Conservation (phyloP, 2,888 invertebrate species). For the Ectobius pallidus region DNA sequence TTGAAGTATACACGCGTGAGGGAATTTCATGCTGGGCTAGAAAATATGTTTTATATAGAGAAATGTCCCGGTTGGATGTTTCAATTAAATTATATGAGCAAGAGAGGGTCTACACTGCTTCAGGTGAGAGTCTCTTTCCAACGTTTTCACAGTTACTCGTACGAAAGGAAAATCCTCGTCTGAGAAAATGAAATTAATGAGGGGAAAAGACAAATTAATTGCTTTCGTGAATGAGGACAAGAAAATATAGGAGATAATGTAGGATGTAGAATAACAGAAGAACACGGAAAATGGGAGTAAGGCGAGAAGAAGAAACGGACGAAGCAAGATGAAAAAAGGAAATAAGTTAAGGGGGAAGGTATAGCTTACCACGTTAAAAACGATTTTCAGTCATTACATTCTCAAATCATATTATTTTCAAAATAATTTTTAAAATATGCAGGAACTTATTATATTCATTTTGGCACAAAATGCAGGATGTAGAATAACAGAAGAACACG, state of each 20-base stretch:
- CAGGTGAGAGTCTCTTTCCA: background rate
- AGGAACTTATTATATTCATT: too few relatives aligned
- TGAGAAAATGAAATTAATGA: background rate
- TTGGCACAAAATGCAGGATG: background rate
- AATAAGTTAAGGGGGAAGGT: too few relatives aligned
- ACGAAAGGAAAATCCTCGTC: too few relatives aligned
- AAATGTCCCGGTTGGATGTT: background rate
- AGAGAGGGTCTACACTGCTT: background rate
- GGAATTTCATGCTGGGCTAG: background rate
- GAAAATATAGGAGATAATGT: background rate
- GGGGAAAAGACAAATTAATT: background rate
- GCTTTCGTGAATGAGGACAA: background rate
- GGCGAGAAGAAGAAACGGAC: background rate
- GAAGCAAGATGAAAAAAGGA: background rate
- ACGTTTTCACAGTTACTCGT: too few relatives aligned
- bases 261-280: background rate
- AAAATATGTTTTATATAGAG: slow-evolving; percentile 16
- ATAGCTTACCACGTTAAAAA: too few relatives aligned
- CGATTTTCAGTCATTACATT: too few relatives aligned
- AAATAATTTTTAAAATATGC: too few relatives aligned
- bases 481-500: background rate
- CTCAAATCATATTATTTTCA: too few relatives aligned
- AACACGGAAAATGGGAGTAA: background rate
- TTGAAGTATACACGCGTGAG: background rate
- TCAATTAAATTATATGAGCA: background rate